Percentiles rank a stretch among this genome's conserved stretches.
phyloP scores from a whole-genome alignment of 2,888 invertebrate species.

The Arge pagana region DNA sequence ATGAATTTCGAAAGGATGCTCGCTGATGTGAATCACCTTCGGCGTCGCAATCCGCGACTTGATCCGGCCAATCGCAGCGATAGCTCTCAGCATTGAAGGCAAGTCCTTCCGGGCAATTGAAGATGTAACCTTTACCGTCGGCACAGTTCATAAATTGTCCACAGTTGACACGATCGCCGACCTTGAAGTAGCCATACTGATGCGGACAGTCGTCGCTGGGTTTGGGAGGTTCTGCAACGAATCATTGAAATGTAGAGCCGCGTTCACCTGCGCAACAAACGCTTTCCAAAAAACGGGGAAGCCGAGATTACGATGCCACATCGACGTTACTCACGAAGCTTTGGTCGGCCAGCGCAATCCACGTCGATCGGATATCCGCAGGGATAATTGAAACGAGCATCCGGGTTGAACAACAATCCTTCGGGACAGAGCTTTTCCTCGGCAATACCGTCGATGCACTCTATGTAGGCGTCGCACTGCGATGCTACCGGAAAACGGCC shows the following conservation, averaged over 20 bases:
- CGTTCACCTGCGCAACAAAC: background rate
- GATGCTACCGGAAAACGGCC: slow-evolving; percentile 70
- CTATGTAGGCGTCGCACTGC: slow-evolving; percentile 77
- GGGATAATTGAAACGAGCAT: slow-evolving; percentile 71
- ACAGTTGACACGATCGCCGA: slow-evolving; percentile 71
- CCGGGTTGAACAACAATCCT: slow-evolving; percentile 78
- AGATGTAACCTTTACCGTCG: slow-evolving; percentile 72
- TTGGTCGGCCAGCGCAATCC: slow-evolving; percentile 72
- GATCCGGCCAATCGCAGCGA: slow-evolving; percentile 88
- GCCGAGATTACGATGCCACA: too few relatives aligned
- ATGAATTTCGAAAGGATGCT: too few relatives aligned
- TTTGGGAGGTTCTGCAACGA: slow-evolving; percentile 67
- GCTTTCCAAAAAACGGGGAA: too few relatives aligned
- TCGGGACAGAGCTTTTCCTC: slow-evolving; percentile 82
- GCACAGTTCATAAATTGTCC: slow-evolving; percentile 83
- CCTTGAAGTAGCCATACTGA: slow-evolving; percentile 79
- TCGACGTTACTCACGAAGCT: slow-evolving; percentile 51
- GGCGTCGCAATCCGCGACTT: slow-evolving; percentile 78
- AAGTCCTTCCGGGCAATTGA: slow-evolving; percentile 83
- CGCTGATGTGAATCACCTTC: slow-evolving; percentile 76
- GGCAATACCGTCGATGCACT: slow-evolving; percentile 75
- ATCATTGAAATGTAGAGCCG: background rate
- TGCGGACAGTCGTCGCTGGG: slow-evolving; percentile 81
- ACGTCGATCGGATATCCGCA: slow-evolving; percentile 87
- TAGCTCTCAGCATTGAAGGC: slow-evolving; percentile 75